Conservation (phyloP, 2,797 vertebrate species). For the Hippopotamyrus pictus region DNA sequence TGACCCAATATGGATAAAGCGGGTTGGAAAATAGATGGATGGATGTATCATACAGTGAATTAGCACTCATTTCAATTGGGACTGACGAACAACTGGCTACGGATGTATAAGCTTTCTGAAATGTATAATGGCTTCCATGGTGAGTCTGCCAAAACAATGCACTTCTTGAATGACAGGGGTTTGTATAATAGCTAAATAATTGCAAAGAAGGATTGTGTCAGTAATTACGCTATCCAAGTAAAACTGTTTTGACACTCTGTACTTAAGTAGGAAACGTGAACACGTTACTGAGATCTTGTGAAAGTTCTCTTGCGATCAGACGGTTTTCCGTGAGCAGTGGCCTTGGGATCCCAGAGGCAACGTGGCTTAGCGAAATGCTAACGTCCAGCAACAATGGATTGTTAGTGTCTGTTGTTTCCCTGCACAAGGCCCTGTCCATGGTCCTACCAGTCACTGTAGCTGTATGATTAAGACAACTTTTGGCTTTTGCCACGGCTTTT, state of each 20-base stretch:
- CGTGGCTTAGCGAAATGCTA: neutral
- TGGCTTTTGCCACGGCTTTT: neutral
- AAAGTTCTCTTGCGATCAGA: neutral
- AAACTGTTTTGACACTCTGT: neutral
- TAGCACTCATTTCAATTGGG: neutral
- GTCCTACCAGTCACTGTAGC: neutral
- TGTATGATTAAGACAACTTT: neutral
- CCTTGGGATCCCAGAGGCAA: neutral
- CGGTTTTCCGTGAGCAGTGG: neutral
- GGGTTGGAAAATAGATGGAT: no score
- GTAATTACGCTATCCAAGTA: neutral
- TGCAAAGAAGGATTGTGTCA: constrained; percentile 2
- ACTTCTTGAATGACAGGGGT: neutral
- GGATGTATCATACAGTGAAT: neutral
- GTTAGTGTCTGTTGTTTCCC: neutral
- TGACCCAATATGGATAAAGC: no score
- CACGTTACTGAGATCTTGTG: neutral
- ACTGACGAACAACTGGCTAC: neutral
- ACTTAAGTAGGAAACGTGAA: neutral
- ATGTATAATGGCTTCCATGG: neutral
- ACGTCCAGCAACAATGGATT: neutral
- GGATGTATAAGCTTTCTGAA: neutral
- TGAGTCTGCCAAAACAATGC: neutral
- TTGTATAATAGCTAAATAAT: neutral
- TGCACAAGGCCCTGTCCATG: neutral